Evolutionary conservation across 2,113 vertebrate genomes (phyloP).

Genomic region (Azemiops feae): DNA sequence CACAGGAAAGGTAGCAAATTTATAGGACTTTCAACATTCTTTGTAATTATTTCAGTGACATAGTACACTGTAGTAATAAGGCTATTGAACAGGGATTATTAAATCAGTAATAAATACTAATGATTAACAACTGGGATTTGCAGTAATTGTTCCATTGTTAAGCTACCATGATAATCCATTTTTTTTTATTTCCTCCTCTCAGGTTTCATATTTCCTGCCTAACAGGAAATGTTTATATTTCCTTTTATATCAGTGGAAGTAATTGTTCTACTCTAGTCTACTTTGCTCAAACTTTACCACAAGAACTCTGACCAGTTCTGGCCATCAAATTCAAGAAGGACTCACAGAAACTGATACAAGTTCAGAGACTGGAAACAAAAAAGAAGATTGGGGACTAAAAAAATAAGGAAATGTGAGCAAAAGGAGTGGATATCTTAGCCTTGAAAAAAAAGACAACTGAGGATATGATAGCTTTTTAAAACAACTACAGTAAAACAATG

Average conservation of each 20-base stretch:
- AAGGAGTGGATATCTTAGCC: background rate
- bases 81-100: slow-evolving; percentile 7
- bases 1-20: background rate
- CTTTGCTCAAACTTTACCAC: background rate
- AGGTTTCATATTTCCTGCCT: background rate
- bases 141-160: background rate
- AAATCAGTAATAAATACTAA: slow-evolving; percentile 20
- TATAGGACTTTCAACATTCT: background rate
- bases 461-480: background rate
- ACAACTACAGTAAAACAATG: background rate
- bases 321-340: background rate
- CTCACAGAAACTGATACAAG: background rate
- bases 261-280: background rate
- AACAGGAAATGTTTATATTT: background rate
- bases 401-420: background rate
- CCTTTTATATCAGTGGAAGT: background rate
- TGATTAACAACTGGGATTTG: slow-evolving; percentile 33
- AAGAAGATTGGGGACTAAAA: background rate
- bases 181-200: background rate
- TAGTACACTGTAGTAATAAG: background rate
- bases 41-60: slow-evolving; percentile 24
- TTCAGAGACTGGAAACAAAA: background rate
- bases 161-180: background rate
- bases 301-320: background rate
- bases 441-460: background rate